A percentile compares a stretch with the other conserved stretches of the same genome.
Evolutionary conservation across 1,140 invertebrate genomes (phyloP).

Genomic region (fruit fly (Drosophila melanogaster)): DNA sequence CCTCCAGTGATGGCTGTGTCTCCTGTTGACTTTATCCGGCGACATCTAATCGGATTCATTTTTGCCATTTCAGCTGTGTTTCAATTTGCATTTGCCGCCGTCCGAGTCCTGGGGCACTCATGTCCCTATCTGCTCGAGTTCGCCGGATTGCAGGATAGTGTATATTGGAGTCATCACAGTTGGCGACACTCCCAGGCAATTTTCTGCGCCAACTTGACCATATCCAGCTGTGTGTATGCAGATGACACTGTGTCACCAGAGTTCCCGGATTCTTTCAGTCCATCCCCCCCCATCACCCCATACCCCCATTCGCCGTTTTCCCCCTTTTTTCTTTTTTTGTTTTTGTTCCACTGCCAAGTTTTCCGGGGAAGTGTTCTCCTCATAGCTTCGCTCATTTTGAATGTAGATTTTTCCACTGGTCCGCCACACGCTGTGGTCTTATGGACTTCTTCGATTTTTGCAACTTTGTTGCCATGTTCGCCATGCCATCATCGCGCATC

Average conservation of each 20-base stretch:
- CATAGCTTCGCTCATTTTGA: slow-evolving; percentile 22
- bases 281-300: too few species aligned
- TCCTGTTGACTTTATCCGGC: slow-evolving; percentile 48
- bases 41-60: slow-evolving; percentile 47
- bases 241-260: slow-evolving; percentile 59
- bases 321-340: neutral
- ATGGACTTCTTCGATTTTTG: slow-evolving; percentile 48
- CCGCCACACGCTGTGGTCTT: slow-evolving; percentile 55
- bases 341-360: slow-evolving; percentile 20
- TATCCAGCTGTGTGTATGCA: slow-evolving; percentile 75
- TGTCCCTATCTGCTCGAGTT: neutral
- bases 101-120: neutral
- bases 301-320: neutral
- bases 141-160: slow-evolving; percentile 18
- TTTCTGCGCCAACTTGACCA: slow-evolving; percentile 73
- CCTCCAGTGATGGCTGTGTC: slow-evolving; percentile 20
- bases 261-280: slow-evolving; percentile 5
- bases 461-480: slow-evolving; percentile 17
- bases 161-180: slow-evolving; percentile 57
- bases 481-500: slow-evolving; percentile 10
- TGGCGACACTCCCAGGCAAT: slow-evolving; percentile 50
- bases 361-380: slow-evolving; percentile 19
- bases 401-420: neutral
- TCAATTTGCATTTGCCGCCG: slow-evolving; percentile 31
- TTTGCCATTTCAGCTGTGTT: slow-evolving; percentile 21